Conservation (phyloP, 2,888 invertebrate genomes). For the Mantis religiosa region DNA sequence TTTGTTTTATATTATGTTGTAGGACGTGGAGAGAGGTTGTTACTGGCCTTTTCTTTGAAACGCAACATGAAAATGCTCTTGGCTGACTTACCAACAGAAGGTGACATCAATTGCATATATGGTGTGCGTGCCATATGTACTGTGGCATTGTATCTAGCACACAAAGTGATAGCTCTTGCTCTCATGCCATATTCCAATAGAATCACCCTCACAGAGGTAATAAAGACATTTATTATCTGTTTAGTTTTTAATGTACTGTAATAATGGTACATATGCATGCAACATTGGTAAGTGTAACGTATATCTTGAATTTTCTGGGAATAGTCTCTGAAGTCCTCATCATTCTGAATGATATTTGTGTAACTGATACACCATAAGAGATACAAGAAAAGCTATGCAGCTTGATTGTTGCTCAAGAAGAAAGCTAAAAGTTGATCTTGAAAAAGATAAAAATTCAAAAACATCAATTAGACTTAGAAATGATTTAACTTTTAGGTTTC, state of each 20-base stretch:
- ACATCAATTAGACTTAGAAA: too few species aligned
- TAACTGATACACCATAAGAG: too few species aligned
- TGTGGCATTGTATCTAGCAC: slow-evolving; percentile 58
- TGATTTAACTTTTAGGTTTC: too few species aligned
- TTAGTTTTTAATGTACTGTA: background rate
- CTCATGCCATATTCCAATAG: slow-evolving; percentile 62
- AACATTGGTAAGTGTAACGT: too few species aligned
- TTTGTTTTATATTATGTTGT: background rate
- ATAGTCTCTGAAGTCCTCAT: too few species aligned
- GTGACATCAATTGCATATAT: slow-evolving; percentile 64
- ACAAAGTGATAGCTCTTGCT: slow-evolving; percentile 62
- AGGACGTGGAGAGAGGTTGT: background rate
- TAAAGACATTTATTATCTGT: slow-evolving; percentile 10
- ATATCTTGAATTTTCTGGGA: too few species aligned
- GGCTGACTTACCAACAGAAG: slow-evolving; percentile 48
- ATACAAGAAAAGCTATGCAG: too few species aligned
- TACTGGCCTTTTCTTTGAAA: slow-evolving; percentile 62
- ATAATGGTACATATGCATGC: too few species aligned
- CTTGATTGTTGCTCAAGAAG: too few species aligned
- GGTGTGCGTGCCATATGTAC: slow-evolving; percentile 65
- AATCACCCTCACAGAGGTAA: slow-evolving; percentile 53
- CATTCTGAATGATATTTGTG: too few species aligned
- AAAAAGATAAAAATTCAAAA: too few species aligned
- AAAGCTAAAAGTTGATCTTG: too few species aligned
- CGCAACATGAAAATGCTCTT: slow-evolving; percentile 56